Conservation (phyloP, 2,797 vertebrate genomes). For the Catharus ustulatus region DNA sequence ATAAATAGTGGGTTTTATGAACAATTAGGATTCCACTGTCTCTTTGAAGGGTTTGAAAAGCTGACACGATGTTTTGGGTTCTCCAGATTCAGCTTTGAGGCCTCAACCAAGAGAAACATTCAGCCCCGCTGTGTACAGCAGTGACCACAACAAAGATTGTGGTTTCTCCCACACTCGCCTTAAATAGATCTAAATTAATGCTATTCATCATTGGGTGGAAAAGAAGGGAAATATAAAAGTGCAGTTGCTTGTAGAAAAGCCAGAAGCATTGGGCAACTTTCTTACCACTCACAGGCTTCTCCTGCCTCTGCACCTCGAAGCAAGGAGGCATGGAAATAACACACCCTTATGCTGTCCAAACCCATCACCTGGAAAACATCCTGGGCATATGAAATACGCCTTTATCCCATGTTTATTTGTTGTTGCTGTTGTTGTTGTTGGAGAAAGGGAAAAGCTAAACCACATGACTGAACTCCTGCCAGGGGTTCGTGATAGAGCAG, state of each 20-base stretch:
- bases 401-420: conserved; percentile 57
- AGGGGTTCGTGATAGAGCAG: conserved; percentile 64
- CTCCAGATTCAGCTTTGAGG: conserved; percentile 75
- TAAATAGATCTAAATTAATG: conserved; percentile 91
- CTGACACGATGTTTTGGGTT: conserved; percentile 69
- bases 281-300: conserved; percentile 61
- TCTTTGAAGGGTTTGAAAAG: conserved; percentile 73
- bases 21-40: conserved; percentile 72
- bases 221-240: conserved; percentile 82
- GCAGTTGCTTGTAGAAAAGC: conserved; percentile 75
- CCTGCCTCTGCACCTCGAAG: neutral
- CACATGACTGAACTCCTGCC: conserved; percentile 70
- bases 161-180: conserved; percentile 88
- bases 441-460: conserved; percentile 67
- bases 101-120: conserved; percentile 80
- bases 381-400: conserved; percentile 23
- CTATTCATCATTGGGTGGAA: conserved; percentile 84
- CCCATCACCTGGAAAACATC: conserved; percentile 70
- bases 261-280: conserved; percentile 75
- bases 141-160: conserved; percentile 93
- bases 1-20: conserved; percentile 69
- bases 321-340: conserved; percentile 3
- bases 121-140: conserved; percentile 87
- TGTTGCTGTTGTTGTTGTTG: conserved; percentile 60
- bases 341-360: neutral